These are phyloP conservation scores for Rhorus exstirpatorius DNA, from an alignment of 2,888 invertebrate species.

Conservation along the genomic window DNA sequence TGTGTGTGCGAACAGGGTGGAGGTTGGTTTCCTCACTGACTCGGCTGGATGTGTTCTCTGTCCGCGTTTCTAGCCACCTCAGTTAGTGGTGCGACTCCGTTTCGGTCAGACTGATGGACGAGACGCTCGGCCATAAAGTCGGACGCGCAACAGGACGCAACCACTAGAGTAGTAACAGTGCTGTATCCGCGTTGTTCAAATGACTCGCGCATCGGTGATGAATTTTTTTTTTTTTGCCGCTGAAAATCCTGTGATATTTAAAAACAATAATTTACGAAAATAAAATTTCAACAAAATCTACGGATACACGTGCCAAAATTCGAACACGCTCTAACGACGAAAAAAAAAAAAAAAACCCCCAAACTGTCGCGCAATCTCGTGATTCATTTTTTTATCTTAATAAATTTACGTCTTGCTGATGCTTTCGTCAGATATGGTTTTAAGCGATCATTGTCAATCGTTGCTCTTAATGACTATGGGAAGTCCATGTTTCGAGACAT, in stretches of 20 bases:
- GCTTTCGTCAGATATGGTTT: slow-evolving; percentile 10
- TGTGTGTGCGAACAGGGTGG: slow-evolving; percentile 45
- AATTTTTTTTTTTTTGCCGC: slow-evolving; percentile 22
- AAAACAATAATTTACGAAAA: not conserved
- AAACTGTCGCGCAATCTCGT: not conserved
- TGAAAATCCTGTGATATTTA: slow-evolving; percentile 49
- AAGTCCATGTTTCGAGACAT: slow-evolving; percentile 2
- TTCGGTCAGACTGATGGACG: slow-evolving; percentile 78
- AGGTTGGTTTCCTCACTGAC: slow-evolving; percentile 57
- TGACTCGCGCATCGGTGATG: slow-evolving; percentile 38
- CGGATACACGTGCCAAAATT: slow-evolving; percentile 38
- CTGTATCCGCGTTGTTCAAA: slow-evolving; percentile 8
- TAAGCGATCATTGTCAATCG: not conserved
- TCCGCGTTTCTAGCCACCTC: slow-evolving; percentile 71
- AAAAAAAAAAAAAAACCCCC: not conserved
- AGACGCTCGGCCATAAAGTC: slow-evolving; percentile 45
- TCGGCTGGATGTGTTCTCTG: slow-evolving; percentile 52
- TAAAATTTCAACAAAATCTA: not conserved
- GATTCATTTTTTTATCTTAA: not conserved
- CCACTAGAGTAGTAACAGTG: slow-evolving; percentile 35
- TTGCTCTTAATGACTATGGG: slow-evolving; percentile 13
- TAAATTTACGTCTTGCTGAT: not conserved
- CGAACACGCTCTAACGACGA: slow-evolving; percentile 66
- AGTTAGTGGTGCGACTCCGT: slow-evolving; percentile 84
- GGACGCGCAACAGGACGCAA: slow-evolving; percentile 72